These are phyloP conservation scores for Helicorthomorpha holstii DNA, from an alignment of 1,140 invertebrate genomes.

Conservation along the genomic window DNA sequence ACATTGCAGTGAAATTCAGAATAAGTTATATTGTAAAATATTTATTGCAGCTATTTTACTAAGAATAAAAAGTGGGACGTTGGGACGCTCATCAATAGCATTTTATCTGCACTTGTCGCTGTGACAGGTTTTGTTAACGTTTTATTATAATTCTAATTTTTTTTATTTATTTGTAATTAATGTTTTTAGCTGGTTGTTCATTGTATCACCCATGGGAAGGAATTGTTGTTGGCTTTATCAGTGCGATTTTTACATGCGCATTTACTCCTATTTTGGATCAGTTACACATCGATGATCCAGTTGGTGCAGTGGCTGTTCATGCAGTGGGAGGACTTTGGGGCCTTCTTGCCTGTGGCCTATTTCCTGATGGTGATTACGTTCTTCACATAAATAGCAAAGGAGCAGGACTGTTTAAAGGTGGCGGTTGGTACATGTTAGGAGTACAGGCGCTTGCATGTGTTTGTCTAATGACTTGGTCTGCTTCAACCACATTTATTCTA, in stretches of 20 bases:
- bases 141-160: background rate
- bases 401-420: constrained; percentile 64
- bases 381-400: constrained; percentile 56
- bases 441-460: constrained; percentile 53
- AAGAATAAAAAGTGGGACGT: constrained; percentile 58
- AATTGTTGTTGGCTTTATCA: constrained; percentile 60
- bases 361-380: constrained; percentile 59
- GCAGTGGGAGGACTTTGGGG: constrained; percentile 44
- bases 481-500: constrained; percentile 43
- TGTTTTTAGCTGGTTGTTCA: constrained; percentile 57
- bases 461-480: constrained; percentile 52
- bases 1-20: too few relatives aligned
- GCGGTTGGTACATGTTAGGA: constrained; percentile 71
- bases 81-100: constrained; percentile 70
- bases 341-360: constrained; percentile 70
- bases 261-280: constrained; percentile 53
- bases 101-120: constrained; percentile 67
- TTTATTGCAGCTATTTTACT: constrained; percentile 23
- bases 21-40: background rate
- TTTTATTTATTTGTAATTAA: background rate
- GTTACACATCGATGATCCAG: constrained; percentile 71
- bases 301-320: constrained; percentile 75
- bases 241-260: constrained; percentile 49
- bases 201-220: constrained; percentile 71
- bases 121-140: constrained; percentile 46